Evolutionary conservation across 2,113 vertebrate genomes (phyloP).

Genomic region (Anthoscopus minutus): DNA sequence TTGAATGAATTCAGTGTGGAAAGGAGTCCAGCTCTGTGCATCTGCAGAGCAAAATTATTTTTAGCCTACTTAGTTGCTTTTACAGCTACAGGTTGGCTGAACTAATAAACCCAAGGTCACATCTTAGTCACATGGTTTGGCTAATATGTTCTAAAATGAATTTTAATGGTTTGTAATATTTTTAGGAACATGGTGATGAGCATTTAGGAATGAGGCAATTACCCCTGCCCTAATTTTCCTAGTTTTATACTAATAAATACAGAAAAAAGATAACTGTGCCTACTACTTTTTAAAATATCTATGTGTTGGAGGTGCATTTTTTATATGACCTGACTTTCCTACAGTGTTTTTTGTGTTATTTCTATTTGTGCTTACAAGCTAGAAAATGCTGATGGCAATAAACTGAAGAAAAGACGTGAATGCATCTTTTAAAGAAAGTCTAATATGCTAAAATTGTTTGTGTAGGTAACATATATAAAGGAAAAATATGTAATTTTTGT

Average conservation of each 20-base stretch:
- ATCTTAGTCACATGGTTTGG: background rate
- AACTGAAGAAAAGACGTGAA: background rate
- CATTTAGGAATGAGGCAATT: background rate
- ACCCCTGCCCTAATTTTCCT: background rate
- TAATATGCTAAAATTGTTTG: background rate
- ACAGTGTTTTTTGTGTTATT: background rate
- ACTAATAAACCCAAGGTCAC: background rate
- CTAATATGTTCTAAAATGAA: background rate
- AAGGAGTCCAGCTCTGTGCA: background rate
- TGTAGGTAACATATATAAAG: background rate
- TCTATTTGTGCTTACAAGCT: background rate
- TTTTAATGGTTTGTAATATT: background rate
- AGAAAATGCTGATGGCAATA: background rate
- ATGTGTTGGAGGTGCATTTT: background rate
- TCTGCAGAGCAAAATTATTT: background rate
- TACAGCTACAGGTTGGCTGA: background rate
- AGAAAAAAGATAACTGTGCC: background rate
- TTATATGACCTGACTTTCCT: background rate
- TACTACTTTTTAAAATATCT: background rate
- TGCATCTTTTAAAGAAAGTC: fast-evolving
- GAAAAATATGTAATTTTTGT: background rate
- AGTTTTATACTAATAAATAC: background rate
- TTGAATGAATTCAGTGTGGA: constrained; percentile 2
- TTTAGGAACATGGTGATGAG: background rate
- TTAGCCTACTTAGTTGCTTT: background rate